phyloP scores from a whole-genome alignment of 2,888 invertebrate genomes.

The Molorchus minor region DNA sequence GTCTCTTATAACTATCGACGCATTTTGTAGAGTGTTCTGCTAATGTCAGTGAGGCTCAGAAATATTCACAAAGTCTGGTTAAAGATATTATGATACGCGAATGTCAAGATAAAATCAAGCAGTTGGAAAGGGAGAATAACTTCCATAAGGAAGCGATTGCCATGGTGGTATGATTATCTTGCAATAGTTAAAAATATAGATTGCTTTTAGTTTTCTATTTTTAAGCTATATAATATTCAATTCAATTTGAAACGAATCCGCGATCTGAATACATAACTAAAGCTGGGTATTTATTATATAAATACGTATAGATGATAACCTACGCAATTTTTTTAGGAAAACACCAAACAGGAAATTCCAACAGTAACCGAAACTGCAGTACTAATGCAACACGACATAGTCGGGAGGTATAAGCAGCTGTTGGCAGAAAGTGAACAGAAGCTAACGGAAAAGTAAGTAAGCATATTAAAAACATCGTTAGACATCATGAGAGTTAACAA shows the following conservation, averaged over 20 bases:
- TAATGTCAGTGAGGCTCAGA: constrained; percentile 49
- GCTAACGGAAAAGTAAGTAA: constrained; percentile 47
- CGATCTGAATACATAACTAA: no score
- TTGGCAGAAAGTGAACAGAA: constrained; percentile 48
- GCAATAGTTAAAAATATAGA: no score
- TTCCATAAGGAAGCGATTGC: constrained; percentile 50
- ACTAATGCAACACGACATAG: constrained; percentile 40
- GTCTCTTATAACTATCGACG: no score
- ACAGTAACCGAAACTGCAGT: constrained; percentile 40
- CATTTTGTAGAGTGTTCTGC: constrained; percentile 32
- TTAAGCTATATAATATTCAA: no score
- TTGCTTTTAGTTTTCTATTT: no score
- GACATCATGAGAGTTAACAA: no score
- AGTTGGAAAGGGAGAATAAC: constrained; percentile 49
- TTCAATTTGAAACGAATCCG: not conserved
- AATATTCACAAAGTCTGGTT: constrained; percentile 51
- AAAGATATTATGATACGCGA: constrained; percentile 51
- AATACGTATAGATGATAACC: not conserved
- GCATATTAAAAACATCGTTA: no score
- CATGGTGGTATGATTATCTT: constrained; percentile 39
- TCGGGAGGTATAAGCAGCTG: constrained; percentile 43
- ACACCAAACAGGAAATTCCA: constrained; percentile 19
- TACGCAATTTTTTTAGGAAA: constrained; percentile 31
- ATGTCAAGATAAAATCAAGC: constrained; percentile 52
- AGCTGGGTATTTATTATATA: no score